Evolutionary conservation across 2,113 vertebrate species (phyloP).

Genomic region (Harpagus bidentatus): DNA sequence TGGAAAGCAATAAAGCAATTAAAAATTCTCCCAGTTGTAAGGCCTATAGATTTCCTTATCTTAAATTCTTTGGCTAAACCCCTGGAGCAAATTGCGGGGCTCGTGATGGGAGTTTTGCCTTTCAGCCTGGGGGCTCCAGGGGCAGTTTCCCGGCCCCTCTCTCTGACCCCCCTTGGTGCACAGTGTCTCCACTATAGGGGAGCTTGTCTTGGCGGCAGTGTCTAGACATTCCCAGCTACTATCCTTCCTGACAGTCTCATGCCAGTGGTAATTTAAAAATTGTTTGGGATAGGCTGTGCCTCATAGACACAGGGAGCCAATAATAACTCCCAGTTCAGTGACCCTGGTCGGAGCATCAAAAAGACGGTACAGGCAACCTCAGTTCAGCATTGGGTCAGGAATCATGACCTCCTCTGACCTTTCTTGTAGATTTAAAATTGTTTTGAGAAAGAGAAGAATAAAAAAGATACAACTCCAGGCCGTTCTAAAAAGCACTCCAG

Average conservation of each 20-base stretch:
- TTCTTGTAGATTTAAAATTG: slow-evolving; percentile 71
- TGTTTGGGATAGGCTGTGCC: slow-evolving; percentile 71
- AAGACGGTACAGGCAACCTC: slow-evolving; percentile 25
- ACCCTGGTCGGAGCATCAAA: slow-evolving; percentile 67
- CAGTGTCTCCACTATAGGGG: slow-evolving; percentile 57
- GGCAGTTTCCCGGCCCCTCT: slow-evolving; percentile 67
- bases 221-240: slow-evolving; percentile 65
- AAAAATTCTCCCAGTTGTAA: slow-evolving; percentile 81
- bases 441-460: slow-evolving; percentile 75
- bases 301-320: slow-evolving; percentile 63
- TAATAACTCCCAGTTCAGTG: slow-evolving; percentile 55
- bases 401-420: slow-evolving; percentile 70
- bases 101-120: slow-evolving; percentile 75
- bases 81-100: slow-evolving; percentile 65
- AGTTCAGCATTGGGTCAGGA: slow-evolving; percentile 78
- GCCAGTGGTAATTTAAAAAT: slow-evolving; percentile 79
- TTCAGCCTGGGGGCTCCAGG: slow-evolving; percentile 58
- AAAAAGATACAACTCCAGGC: slow-evolving; percentile 67
- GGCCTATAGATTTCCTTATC: slow-evolving; percentile 74
- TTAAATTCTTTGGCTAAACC: slow-evolving; percentile 78
- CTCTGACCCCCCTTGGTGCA: slow-evolving; percentile 69
- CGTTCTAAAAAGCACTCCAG: slow-evolving; percentile 21
- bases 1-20: slow-evolving; percentile 70
- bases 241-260: slow-evolving; percentile 67
- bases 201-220: slow-evolving; percentile 61